Percentiles rank a stretch among this genome's conserved stretches.
These are phyloP conservation scores for Dolichopus griseipennis DNA, from an alignment of 2,888 invertebrate species.

Conservation along the genomic window DNA sequence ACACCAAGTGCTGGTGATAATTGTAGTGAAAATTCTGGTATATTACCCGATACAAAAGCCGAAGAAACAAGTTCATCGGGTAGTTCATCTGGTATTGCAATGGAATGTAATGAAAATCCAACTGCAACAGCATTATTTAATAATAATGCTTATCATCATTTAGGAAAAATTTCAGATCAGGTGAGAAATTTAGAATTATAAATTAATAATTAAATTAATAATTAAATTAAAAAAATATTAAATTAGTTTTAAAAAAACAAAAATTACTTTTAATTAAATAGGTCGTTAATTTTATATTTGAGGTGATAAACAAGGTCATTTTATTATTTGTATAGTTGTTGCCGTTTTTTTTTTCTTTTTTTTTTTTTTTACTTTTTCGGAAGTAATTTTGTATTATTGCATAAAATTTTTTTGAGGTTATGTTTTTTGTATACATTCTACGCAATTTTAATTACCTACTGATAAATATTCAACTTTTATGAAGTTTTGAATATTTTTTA, in stretches of 20 bases:
- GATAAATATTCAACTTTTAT: too few relatives aligned
- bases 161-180: slow-evolving; percentile 31
- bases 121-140: slow-evolving; percentile 32
- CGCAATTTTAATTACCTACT: too few relatives aligned
- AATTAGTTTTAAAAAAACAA: background rate
- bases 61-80: slow-evolving; percentile 38
- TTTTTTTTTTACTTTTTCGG: too few relatives aligned
- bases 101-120: slow-evolving; percentile 34
- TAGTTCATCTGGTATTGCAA: slow-evolving; percentile 39
- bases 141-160: slow-evolving; percentile 37
- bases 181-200: too few relatives aligned
- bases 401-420: too few relatives aligned
- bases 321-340: background rate
- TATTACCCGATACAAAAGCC: slow-evolving; percentile 32
- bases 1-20: slow-evolving; percentile 48
- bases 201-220: slow-evolving; percentile 27
- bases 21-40: slow-evolving; percentile 38
- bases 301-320: background rate
- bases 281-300: slow-evolving; percentile 8
- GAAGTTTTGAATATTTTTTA: too few relatives aligned
- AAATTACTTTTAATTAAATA: background rate
- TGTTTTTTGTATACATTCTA: too few relatives aligned
- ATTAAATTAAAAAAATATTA: slow-evolving; percentile 25
- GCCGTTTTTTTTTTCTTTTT: too few relatives aligned
- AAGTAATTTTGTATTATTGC: too few relatives aligned